These are phyloP conservation scores for Polydrusus tereticollis DNA, from an alignment of 2,888 invertebrate species.

Conservation along the genomic window DNA sequence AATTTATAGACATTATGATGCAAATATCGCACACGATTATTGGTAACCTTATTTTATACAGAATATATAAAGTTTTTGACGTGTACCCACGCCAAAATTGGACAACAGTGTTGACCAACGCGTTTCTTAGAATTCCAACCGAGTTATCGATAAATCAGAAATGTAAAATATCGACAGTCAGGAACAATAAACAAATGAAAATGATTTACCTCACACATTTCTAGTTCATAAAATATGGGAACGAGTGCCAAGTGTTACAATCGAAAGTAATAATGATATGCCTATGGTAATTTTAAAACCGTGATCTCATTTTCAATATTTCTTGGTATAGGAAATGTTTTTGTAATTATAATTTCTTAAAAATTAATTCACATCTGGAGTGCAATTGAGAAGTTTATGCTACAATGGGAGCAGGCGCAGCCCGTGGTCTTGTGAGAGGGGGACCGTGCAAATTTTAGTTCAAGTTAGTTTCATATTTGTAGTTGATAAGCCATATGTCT, in stretches of 20 bases:
- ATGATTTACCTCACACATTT: slow-evolving; percentile 22
- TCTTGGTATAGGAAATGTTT: slow-evolving; percentile 20
- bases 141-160: background rate
- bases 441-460: too few relatives aligned
- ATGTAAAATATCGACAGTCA: slow-evolving; percentile 9
- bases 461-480: too few relatives aligned
- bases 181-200: slow-evolving; percentile 7
- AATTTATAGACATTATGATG: slow-evolving; percentile 24
- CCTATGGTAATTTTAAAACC: slow-evolving; percentile 58
- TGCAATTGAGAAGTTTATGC: background rate
- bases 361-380: slow-evolving; percentile 23
- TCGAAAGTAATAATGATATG: slow-evolving; percentile 59
- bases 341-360: slow-evolving; percentile 27
- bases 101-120: too few relatives aligned
- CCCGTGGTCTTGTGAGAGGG: too few relatives aligned
- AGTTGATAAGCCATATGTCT: too few relatives aligned
- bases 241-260: slow-evolving; percentile 47
- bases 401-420: background rate
- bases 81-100: too few relatives aligned
- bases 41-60: slow-evolving; percentile 1
- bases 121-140: too few relatives aligned
- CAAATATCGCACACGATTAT: background rate
- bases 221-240: slow-evolving; percentile 38
- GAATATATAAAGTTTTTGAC: background rate
- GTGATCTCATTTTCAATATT: slow-evolving; percentile 53